Percentiles rank a stretch among this genome's conserved stretches.
Conservation (phyloP, 1,140 invertebrate species). For the Lasaia peninsularis region DNA sequence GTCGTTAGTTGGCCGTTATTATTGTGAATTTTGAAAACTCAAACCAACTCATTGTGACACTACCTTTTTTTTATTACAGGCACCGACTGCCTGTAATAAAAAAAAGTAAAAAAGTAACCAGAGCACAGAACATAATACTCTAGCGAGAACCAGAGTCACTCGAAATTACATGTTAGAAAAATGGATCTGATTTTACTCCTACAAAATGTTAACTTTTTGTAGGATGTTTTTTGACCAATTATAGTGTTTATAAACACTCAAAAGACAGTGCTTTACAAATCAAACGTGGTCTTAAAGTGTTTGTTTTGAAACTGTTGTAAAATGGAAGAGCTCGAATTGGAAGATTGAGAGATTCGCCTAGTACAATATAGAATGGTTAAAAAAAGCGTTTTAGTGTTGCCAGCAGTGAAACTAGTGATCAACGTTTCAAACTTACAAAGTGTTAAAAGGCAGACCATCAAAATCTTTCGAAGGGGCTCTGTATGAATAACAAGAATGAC, state of each 20-base stretch:
- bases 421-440: background rate
- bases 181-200: background rate
- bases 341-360: background rate
- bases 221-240: background rate
- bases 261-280: background rate
- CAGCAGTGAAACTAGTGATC: background rate
- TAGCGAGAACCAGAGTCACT: background rate
- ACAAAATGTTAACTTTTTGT: background rate
- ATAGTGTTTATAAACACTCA: background rate
- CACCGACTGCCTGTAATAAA: too few species aligned
- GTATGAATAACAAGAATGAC: background rate
- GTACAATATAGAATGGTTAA: background rate
- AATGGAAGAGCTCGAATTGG: too few species aligned
- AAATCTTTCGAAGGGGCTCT: constrained; percentile 3
- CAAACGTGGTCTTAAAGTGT: background rate
- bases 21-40: background rate
- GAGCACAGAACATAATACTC: too few species aligned
- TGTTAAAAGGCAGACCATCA: background rate
- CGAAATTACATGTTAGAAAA: constrained; percentile 1
- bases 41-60: background rate
- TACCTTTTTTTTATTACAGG: background rate
- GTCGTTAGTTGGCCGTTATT: background rate
- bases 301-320: background rate
- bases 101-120: too few species aligned
- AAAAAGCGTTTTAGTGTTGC: background rate